Evolutionary conservation across 2,797 vertebrate genomes (phyloP), one percentile per base, ranked within the genome.

Genomic region (Centropyge bicolor): DNA sequence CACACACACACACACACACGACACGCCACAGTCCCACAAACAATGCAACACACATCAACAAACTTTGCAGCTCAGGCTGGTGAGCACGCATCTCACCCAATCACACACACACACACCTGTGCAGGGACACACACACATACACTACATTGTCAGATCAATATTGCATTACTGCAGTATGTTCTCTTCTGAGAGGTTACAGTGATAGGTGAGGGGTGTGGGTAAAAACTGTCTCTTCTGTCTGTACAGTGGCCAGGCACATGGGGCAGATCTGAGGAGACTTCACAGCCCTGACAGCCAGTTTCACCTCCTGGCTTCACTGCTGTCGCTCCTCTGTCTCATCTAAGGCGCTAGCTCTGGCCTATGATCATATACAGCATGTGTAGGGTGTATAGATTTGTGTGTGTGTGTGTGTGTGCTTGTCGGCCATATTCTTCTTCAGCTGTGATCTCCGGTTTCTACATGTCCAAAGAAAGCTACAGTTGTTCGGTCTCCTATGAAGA

Each of bases 91-190:
- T 43, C 76, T 73, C 81, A 79, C 27, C 35, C 60, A 69, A 72
- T 84, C 65, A 82, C 63, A 75, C 41, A 83, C 70, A 20, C 19
- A 49, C 5, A 17, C 3, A 22, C 49, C 73, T 64, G 68, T 67
- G 55, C 43, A 45, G 43, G 36, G 31, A 74, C 78, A 65, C 38
- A 64, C 45, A 77, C 66, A 70, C 31, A 80, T 20, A 66, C 40
- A 57, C 65, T 77, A 82, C 80, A 78, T 68, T 86, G 86, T 89
- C 89, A 90, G 90, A 94, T 94, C 93, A 93, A 94, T 94, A 94
- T 88, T 93, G 91, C 88, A 94, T 93, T 93, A 93, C 86, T 86
- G 89, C 75, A 59, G 83, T 83, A 80, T 93, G 90, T 92, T 92
- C 89, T 90, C 86, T 87, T 90, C 76, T 86, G 84, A 89, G 90